A percentile compares a stretch with the other conserved stretches of the same genome.
phyloP scores from a whole-genome alignment of 2,888 invertebrate species.

The Arrhopalites spinosus region DNA sequence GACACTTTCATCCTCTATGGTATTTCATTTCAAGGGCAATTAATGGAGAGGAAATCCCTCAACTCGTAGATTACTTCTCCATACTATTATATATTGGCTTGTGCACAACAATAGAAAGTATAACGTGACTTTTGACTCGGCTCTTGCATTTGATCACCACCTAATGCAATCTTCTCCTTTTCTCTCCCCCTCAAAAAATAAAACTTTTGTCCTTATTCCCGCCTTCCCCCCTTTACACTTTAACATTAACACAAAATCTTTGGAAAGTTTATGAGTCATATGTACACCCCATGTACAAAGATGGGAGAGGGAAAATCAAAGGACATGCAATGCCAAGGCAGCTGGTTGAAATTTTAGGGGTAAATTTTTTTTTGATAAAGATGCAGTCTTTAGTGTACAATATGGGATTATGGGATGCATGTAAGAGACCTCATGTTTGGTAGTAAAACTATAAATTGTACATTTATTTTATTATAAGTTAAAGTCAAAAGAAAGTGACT shows the following conservation, averaged over 20 bases:
- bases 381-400: no score
- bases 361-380: no score
- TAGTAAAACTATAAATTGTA: no score
- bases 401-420: no score
- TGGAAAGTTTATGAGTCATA: background rate
- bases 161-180: background rate
- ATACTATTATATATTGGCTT: background rate
- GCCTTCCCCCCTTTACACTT: background rate
- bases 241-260: background rate
- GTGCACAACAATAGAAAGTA: background rate
- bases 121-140: conserved; percentile 31
- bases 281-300: background rate
- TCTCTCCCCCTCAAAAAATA: background rate
- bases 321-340: no score
- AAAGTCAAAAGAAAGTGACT: no score
- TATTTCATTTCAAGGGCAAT: conserved; percentile 47
- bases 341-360: no score
- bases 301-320: no score
- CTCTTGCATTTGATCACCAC: background rate
- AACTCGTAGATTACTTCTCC: conserved; percentile 36
- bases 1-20: conserved; percentile 6
- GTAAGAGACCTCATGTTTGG: no score
- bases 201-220: no score
- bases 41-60: conserved; percentile 54
- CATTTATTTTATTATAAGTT: no score